These are phyloP conservation scores for Dendroctonus valens DNA, from an alignment of 1,140 invertebrate genomes.

Conservation along the genomic window DNA sequence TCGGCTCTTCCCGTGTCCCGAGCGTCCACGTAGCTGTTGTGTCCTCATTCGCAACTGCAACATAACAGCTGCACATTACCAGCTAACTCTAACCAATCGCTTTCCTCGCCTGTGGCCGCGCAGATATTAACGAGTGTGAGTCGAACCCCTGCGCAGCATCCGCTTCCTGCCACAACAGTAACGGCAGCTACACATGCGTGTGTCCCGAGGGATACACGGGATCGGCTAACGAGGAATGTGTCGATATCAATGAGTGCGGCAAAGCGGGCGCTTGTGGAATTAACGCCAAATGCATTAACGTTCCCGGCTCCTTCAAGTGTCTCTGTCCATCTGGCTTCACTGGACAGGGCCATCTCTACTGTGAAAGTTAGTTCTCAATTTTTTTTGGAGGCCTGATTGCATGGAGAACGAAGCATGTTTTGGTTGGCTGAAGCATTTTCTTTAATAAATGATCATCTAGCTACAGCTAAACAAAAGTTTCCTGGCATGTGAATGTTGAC, in stretches of 20 bases:
- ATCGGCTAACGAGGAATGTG: slow-evolving; percentile 53
- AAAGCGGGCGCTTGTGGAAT: slow-evolving; percentile 72
- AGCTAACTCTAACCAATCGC: slow-evolving; percentile 13
- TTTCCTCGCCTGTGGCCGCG: slow-evolving; percentile 34
- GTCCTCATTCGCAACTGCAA: no score
- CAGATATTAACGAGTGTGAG: slow-evolving; percentile 64
- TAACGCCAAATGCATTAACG: slow-evolving; percentile 88
- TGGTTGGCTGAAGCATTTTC: no score
- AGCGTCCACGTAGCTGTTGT: no score
- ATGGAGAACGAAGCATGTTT: no score
- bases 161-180: slow-evolving; percentile 72
- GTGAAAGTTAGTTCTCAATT: slow-evolving; percentile 79
- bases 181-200: slow-evolving; percentile 71
- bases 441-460: no score
- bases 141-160: slow-evolving; percentile 65
- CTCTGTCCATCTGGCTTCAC: slow-evolving; percentile 83
- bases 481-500: background rate
- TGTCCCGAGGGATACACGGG: slow-evolving; percentile 73
- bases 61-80: background rate
- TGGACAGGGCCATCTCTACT: slow-evolving; percentile 67
- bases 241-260: slow-evolving; percentile 69
- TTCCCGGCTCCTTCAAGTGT: slow-evolving; percentile 90
- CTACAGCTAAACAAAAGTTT: background rate
- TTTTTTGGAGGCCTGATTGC: background rate
- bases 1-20: background rate